Conservation (phyloP, 2,888 invertebrate genomes). For the Subacronicta megacephala region DNA sequence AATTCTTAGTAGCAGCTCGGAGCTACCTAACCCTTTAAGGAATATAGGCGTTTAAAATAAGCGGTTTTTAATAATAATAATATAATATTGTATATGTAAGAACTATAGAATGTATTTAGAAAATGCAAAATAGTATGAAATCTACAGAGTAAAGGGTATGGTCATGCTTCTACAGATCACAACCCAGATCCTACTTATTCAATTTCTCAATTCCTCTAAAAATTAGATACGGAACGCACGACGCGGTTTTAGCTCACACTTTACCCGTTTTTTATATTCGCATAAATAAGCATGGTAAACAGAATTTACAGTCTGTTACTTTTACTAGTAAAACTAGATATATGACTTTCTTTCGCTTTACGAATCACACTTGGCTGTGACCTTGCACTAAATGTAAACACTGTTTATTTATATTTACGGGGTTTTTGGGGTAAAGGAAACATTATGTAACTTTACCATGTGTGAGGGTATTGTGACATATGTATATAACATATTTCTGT, state of each 20-base stretch:
- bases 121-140: too few species aligned
- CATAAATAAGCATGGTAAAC: conserved; percentile 55
- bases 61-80: too few species aligned
- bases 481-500: too few species aligned
- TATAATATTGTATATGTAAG: too few species aligned
- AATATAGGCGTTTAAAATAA: too few species aligned
- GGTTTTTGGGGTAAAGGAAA: not conserved
- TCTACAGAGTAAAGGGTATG: too few species aligned
- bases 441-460: not conserved
- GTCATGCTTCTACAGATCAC: too few species aligned
- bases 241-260: conserved; percentile 17
- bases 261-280: conserved; percentile 52
- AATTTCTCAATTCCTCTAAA: not conserved
- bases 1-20: too few species aligned
- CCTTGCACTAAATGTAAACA: conserved; percentile 18
- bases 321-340: conserved; percentile 51
- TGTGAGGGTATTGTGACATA: too few species aligned
- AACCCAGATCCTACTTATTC: too few species aligned
- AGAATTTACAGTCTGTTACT: conserved; percentile 50
- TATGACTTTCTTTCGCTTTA: conserved; percentile 25
- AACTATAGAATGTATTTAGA: too few species aligned
- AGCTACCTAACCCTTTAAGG: too few species aligned
- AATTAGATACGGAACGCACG: conserved; percentile 19
- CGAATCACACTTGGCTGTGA: conserved; percentile 16
- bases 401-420: conserved; percentile 24